Base-by-base conservation (phyloP, 2,113 vertebrate genomes). In the Xiphias gladius region DNA sequence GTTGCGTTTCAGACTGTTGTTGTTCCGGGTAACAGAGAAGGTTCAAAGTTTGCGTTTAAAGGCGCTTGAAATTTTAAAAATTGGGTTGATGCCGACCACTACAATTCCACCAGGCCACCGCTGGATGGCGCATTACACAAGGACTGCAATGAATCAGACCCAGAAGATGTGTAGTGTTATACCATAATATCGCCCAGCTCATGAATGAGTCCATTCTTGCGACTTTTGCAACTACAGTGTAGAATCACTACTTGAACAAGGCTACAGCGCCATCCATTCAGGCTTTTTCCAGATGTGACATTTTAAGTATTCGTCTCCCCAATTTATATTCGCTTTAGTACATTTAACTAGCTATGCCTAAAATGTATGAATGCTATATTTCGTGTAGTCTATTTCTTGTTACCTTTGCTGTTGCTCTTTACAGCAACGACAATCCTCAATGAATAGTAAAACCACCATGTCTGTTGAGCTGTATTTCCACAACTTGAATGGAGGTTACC, bases 1-100 rank as follows among this genome's bases (percentile, higher is more conserved):
- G 55, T 5, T 1, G 26, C 65, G 26, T 39, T 54, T 14, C 4
- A n/a, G 20, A 6, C 1, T 73, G 67, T 90, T 91, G 22, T 88
- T 69, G 5, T 92, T 91, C 92, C 91, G 91, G 90, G 88, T 85
- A 3, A 20, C 1, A 1, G 2, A 7, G 0, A 7, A 26, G 7
- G 65, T 24, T 59, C 46, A 79, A 20, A 22, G 0, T 83, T 19
- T 85, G 85, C 80, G 3, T 94, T 93, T 24, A 54, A 0, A 0
- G 10, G 0, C 16, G 0, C 74, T 91, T 77, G 82, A 26, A 89
- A 11, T 0, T 74, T 39, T 13, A 0, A 55, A 0, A 0, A 9
- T 3, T 5, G 0, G 0, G 0, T 14, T 17, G 2, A 30, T 64
- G 43, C 13, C 0, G 22, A 26, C 22, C 14, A 8, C 17, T 16